phyloP scores from a whole-genome alignment of 2,888 invertebrate species.

The Parochlus steinenii region DNA sequence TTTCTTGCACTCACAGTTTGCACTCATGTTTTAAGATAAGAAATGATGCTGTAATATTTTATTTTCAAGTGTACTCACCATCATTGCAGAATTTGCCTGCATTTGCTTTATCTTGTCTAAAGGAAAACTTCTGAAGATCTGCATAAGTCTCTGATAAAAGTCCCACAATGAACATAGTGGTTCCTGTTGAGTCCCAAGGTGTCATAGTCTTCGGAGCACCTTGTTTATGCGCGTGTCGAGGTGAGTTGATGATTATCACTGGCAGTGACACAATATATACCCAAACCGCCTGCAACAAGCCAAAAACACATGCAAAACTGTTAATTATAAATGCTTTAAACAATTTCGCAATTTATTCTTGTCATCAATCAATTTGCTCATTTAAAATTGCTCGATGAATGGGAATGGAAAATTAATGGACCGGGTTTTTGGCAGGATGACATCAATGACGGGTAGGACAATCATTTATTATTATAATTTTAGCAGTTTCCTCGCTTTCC shows the following conservation, averaged over 20 bases:
- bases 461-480: too few relatives aligned
- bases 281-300: slow-evolving; percentile 63
- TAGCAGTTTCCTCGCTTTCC: too few relatives aligned
- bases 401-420: too few relatives aligned
- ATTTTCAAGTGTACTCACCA: slow-evolving; percentile 35
- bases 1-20: too few relatives aligned
- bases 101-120: slow-evolving; percentile 73
- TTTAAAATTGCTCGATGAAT: too few relatives aligned
- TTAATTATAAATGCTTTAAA: too few relatives aligned
- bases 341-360: too few relatives aligned
- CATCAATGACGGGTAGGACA: too few relatives aligned
- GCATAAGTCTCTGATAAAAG: slow-evolving; percentile 78
- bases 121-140: slow-evolving; percentile 82
- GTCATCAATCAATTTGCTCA: too few relatives aligned
- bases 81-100: slow-evolving; percentile 88
- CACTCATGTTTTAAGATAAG: neutral
- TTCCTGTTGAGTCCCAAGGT: slow-evolving; percentile 70
- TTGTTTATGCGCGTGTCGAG: slow-evolving; percentile 56
- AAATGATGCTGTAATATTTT: neutral
- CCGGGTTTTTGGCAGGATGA: too few relatives aligned
- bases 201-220: slow-evolving; percentile 72
- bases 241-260: slow-evolving; percentile 79
- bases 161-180: slow-evolving; percentile 69
- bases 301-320: too few relatives aligned
- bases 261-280: slow-evolving; percentile 82